These are phyloP conservation scores for Drosophila leonis DNA, from an alignment of 2,888 invertebrate genomes.

Conservation along the genomic window DNA sequence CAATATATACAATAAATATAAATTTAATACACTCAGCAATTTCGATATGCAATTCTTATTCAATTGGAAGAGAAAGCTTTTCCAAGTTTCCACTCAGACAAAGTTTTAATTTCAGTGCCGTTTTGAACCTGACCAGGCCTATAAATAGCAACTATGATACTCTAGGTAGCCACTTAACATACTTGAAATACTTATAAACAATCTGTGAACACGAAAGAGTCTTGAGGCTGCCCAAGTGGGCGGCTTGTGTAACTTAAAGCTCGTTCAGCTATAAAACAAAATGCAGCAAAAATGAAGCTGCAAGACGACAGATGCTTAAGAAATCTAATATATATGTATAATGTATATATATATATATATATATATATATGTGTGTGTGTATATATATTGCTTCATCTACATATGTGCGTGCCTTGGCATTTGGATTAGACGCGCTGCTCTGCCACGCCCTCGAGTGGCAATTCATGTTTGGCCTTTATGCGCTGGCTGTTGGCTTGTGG, in stretches of 20 bases:
- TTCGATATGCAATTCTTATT: too few species aligned
- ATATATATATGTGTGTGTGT: neutral
- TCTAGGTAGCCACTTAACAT: neutral
- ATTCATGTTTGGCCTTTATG: slow-evolving; percentile 58
- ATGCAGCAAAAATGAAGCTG: slow-evolving; percentile 10
- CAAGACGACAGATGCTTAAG: neutral
- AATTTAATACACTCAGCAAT: too few species aligned
- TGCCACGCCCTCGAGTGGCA: slow-evolving; percentile 52
- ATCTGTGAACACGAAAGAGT: neutral
- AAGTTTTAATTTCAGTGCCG: neutral
- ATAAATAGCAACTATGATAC: neutral
- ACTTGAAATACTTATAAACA: slow-evolving; percentile 3
- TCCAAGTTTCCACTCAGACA: neutral
- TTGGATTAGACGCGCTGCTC: slow-evolving; percentile 59
- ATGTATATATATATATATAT: neutral
- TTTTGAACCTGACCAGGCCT: neutral
- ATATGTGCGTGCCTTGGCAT: slow-evolving; percentile 55
- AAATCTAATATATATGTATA: neutral
- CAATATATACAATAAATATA: too few species aligned
- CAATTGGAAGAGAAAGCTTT: neutral
- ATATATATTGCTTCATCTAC: neutral
- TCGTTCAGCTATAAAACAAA: neutral
- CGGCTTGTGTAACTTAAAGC: neutral
- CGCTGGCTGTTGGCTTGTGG: slow-evolving; percentile 31
- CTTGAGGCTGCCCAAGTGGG: neutral